Base-by-base conservation (phyloP, 64 coral and sea anemone species). In the Pachyseris speciosa region DNA sequence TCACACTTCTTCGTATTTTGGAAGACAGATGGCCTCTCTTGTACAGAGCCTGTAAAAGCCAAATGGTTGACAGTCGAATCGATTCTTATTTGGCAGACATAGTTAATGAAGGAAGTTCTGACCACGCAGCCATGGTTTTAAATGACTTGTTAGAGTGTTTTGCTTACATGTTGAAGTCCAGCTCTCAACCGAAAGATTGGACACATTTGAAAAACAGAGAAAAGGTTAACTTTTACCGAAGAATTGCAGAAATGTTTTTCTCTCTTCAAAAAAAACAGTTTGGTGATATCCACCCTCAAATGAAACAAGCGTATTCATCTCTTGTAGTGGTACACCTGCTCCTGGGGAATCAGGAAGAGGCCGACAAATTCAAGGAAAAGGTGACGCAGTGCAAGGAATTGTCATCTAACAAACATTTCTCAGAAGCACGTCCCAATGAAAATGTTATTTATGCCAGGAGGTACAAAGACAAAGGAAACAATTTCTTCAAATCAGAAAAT, bases 401-500 rank as follows among this genome's bases (percentile, higher is more conserved):
- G 39, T 4, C 33, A 37, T 19, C 1, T 20, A 39, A 0, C 34
- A 34, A 72, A 72, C 41, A 2, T 34, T 39, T 17, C 16, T 2
- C 1, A 39, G 39, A 1, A 0, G 33, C 32, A 22, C 0, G 15
- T 17, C 0, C 1, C 0, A 15, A 39, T 19, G 0, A 3, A 0
- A 40, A 20, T 39, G 20, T 72, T 1, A 1, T 22, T 0, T 0
- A 0, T 43, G 0, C 38, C 0, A 41, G 69, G 2, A 26, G 0
- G 19, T 11, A 7, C 5, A 73, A 73, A 24, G 69, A 73, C 7
- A 1, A 22, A 9, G 69, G 13, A 25, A 11, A 26, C 9, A 17
- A 11, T 73, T 44, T 27, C 0, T 44, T 44, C 5, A 25, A 10
- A 7, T 0, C 5, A 25, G 22, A 17, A 12, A 43, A 73, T 37